Evolutionary conservation across 1,140 invertebrate genomes (phyloP).

Genomic region (Ditylenchus dipsaci): DNA sequence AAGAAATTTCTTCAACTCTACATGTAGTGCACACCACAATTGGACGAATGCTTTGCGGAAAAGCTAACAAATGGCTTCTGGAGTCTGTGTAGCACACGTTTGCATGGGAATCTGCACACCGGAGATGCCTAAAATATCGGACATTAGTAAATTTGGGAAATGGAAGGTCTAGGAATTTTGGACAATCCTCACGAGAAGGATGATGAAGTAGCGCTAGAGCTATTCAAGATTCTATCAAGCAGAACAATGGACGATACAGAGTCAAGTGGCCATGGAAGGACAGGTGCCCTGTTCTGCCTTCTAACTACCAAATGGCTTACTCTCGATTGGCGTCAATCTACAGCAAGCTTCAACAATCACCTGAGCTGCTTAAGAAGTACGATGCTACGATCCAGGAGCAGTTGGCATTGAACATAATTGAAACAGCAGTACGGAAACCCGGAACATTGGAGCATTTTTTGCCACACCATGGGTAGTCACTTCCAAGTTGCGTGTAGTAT

Average conservation of each 20-base stretch:
- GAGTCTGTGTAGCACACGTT: no score
- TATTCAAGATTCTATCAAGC: conserved; percentile 21
- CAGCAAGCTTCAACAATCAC: background rate
- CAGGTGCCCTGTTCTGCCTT: background rate
- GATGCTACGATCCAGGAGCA: background rate
- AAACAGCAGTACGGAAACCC: background rate
- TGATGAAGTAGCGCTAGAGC: conserved; percentile 14
- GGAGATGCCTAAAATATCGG: no score
- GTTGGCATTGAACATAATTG: background rate
- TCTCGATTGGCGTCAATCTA: background rate
- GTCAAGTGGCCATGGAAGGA: conserved; percentile 14
- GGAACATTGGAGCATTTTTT: conserved; percentile 13
- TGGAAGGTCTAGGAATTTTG: conserved; percentile 18
- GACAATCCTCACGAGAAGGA: conserved; percentile 28
- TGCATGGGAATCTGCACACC: no score
- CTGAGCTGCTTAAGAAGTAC: conserved; percentile 13
- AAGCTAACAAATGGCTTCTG: conserved; percentile 8
- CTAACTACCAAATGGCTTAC: conserved; percentile 4
- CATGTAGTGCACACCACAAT: conserved; percentile 11
- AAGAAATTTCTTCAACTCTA: background rate
- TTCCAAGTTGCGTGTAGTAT: conserved; percentile 59
- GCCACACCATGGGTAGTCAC: no score
- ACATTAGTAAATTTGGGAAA: no score
- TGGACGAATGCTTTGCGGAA: conserved; percentile 5
- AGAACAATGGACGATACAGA: conserved; percentile 1